phyloP scores from a whole-genome alignment of 2,797 vertebrate genomes.

The Lithobates pipiens region DNA sequence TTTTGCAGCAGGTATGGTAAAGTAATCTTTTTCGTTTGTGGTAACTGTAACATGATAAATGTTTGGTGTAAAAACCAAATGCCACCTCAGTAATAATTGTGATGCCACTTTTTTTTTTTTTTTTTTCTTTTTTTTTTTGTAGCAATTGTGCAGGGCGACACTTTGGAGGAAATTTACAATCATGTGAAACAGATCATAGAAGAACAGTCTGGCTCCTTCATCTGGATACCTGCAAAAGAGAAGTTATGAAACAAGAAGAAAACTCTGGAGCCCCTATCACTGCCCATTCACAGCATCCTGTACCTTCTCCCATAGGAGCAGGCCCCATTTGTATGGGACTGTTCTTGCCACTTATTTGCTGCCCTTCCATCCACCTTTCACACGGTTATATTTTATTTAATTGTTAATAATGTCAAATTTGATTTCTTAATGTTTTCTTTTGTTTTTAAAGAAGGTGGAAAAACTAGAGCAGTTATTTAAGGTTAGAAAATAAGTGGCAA shows the following conservation, averaged over 20 bases:
- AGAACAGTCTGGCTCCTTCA: conserved; percentile 92
- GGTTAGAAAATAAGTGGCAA: conserved; percentile 81
- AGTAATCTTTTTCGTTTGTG: too few relatives aligned
- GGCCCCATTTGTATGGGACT: conserved; percentile 64
- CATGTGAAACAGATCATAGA: conserved; percentile 97
- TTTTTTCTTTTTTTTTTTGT: conserved; percentile 73
- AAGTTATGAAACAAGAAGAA: conserved; percentile 85
- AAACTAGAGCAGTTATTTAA: conserved; percentile 84
- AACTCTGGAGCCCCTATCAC: conserved; percentile 46
- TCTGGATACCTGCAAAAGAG: conserved; percentile 97
- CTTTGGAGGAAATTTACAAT: conserved; percentile 96
- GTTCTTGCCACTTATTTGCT: conserved; percentile 69
- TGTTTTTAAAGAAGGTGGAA: conserved; percentile 74
- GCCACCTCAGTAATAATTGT: background rate
- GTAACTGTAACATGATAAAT: too few relatives aligned
- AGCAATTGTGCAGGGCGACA: conserved; percentile 96
- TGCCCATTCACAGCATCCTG: conserved; percentile 66
- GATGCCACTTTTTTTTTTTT: conserved; percentile 65
- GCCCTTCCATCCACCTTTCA: conserved; percentile 69
- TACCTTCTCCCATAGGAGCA: conserved; percentile 65
- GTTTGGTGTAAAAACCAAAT: too few relatives aligned
- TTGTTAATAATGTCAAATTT: conserved; percentile 69
- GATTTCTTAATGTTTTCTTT: conserved; percentile 68
- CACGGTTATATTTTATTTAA: conserved; percentile 72
- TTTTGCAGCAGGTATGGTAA: too few relatives aligned